Conservation (phyloP, 1,140 invertebrate genomes). For the Epicauta chinensis region DNA sequence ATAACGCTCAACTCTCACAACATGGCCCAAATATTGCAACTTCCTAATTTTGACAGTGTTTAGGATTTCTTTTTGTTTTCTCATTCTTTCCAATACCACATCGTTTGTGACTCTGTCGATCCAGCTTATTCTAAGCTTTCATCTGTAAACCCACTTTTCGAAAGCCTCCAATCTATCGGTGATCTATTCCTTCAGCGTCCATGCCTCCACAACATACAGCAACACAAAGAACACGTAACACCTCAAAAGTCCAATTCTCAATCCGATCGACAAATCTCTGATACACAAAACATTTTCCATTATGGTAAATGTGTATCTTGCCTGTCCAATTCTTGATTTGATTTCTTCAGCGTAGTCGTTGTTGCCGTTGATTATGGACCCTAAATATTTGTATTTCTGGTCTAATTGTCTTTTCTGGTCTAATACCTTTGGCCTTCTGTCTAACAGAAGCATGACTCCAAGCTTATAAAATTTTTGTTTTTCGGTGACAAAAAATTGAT, state of each 20-base stretch:
- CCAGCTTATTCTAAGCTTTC: constrained; percentile 8
- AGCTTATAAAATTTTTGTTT: too few species aligned
- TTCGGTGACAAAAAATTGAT: too few species aligned
- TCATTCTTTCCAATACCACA: constrained; percentile 9
- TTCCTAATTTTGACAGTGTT: constrained; percentile 13
- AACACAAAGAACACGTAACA: constrained; percentile 13
- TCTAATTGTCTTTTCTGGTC: too few species aligned
- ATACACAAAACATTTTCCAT: constrained; percentile 9
- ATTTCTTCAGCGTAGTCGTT: constrained; percentile 4
- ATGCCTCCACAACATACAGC: constrained; percentile 15
- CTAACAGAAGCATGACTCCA: too few species aligned
- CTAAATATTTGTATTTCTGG: not conserved
- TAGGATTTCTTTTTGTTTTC: constrained; percentile 14
- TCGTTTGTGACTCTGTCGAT: constrained; percentile 2
- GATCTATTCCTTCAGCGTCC: constrained; percentile 11
- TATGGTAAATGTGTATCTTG: constrained; percentile 6
- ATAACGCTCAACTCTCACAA: constrained; percentile 12
- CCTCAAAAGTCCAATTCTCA: not conserved
- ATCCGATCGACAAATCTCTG: too few species aligned
- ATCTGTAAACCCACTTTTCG: constrained; percentile 11
- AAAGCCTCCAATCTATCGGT: constrained; percentile 15
- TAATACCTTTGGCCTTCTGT: too few species aligned
- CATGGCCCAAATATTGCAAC: too few species aligned
- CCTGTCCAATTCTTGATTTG: constrained; percentile 7
- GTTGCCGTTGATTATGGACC: not conserved